Evolutionary conservation across 2,888 invertebrate species (phyloP).

Genomic region (Pyrgus malvae): DNA sequence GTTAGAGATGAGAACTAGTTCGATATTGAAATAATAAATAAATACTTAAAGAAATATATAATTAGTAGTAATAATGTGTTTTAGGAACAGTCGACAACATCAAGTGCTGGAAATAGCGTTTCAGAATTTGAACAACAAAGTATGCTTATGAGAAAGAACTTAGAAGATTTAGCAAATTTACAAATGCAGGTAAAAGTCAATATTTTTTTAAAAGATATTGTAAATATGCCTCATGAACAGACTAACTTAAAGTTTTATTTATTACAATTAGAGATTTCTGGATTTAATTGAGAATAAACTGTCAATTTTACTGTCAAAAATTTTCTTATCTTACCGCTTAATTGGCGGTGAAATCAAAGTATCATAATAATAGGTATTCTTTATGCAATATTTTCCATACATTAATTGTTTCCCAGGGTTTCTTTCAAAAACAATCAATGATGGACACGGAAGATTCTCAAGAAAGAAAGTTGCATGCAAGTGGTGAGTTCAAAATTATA

Average conservation of each 20-base stretch:
- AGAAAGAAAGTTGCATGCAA: constrained; percentile 73
- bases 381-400: no score
- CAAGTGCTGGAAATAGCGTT: constrained; percentile 77
- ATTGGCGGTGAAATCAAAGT: no score
- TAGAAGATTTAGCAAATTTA: constrained; percentile 76
- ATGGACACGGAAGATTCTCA: constrained; percentile 74
- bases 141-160: constrained; percentile 74
- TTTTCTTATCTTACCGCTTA: no score
- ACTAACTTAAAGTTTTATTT: no score
- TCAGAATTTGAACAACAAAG: constrained; percentile 77
- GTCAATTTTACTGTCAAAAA: no score
- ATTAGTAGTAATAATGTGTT: neutral
- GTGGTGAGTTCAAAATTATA: constrained; percentile 60
- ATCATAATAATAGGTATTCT: no score
- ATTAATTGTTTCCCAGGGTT: constrained; percentile 51
- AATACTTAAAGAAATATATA: neutral
- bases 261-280: no score
- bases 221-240: no score
- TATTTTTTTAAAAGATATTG: no score
- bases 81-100: constrained; percentile 76
- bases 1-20: neutral
- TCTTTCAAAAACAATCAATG: constrained; percentile 73
- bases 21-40: neutral
- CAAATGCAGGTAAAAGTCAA: constrained; percentile 68
- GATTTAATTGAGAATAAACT: no score